Base-by-base conservation (phyloP, 2,797 vertebrate genomes). In the Sphaeramia orbicularis region DNA sequence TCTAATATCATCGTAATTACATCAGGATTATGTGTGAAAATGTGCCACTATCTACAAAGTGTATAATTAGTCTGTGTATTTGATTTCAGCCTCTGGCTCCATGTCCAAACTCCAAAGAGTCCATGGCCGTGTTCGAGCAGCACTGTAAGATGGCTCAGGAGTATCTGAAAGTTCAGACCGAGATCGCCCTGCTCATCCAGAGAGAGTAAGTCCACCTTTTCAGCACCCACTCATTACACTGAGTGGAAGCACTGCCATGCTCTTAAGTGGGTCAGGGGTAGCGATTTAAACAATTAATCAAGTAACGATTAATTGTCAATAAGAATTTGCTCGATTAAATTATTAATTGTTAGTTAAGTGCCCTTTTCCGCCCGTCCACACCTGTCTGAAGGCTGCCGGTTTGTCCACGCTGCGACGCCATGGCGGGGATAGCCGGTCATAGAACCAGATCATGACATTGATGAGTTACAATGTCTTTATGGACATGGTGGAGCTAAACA, bases 61-160 rank as follows among this genome's bases (percentile, higher is more conserved):
- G 63, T 30, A 49, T 90, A 81, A 10, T 21, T 47, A 50, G 35
- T 14, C 2, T 81, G 54, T 0, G 1, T 44, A 18, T 64, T 88
- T 91, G 78, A 91, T 94, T 94, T 62, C 94, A 99, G 97, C 98
- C 98, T 67, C 93, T 99, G 52, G 96, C 97, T 86, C 98, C 98
- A 0, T 99, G 98, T 86, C 97, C 97, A 76, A 99, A 99, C 95
- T 99, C 98, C 89, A 99, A 99, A 95, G 98, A 99, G 93, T 99
- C 98, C 77, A 99, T 99, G 97, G 96, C 97, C 55, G 98, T 99
- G 78, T 99, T 99, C 90, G 97, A 99, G 87, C 98, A 99, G 86
- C 98, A 99, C 91, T 99, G 98, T 92, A 99, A 99, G 93, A 99
- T 99, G 98, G 98, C 98, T 67, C 97, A 99, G 88, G 98, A 99